These are phyloP conservation scores for Paramisgurnus dabryanus DNA, from an alignment of 2,113 vertebrate genomes.

Conservation along the genomic window DNA sequence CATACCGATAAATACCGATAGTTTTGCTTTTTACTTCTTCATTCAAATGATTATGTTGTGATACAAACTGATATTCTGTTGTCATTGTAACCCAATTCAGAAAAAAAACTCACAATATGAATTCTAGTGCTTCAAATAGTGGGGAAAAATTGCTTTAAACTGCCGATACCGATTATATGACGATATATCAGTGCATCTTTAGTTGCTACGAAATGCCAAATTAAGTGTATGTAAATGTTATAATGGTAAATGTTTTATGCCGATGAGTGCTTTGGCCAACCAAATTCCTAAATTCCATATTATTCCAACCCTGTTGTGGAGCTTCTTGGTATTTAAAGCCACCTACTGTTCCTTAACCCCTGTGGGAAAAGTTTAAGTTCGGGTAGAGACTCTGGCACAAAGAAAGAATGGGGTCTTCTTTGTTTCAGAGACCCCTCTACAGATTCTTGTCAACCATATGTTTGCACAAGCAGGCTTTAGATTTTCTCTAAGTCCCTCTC, in stretches of 20 bases:
- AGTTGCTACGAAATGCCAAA: neutral
- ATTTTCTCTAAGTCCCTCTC: conserved; percentile 17
- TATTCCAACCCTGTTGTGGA: neutral
- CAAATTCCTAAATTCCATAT: neutral
- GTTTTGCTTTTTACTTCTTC: too few relatives aligned
- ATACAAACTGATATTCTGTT: too few relatives aligned
- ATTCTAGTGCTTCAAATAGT: too few relatives aligned
- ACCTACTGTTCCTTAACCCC: neutral
- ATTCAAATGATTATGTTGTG: too few relatives aligned
- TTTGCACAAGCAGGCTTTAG: conserved; percentile 11
- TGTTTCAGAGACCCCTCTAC: neutral
- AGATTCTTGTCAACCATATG: conserved; percentile 19
- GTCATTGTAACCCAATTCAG: too few relatives aligned
- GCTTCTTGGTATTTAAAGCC: conserved; percentile 13
- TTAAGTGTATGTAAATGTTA: neutral
- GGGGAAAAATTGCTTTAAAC: too few relatives aligned
- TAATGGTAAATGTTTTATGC: neutral
- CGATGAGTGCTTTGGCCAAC: neutral
- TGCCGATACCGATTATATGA: too few relatives aligned
- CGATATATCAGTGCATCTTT: too few relatives aligned
- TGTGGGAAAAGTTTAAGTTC: neutral
- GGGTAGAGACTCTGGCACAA: too few relatives aligned
- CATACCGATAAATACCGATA: too few relatives aligned
- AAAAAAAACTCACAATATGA: too few relatives aligned
- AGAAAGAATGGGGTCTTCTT: neutral